Evolutionary conservation across 2,113 vertebrate genomes (phyloP).

Genomic region (Otocyon megalotis): DNA sequence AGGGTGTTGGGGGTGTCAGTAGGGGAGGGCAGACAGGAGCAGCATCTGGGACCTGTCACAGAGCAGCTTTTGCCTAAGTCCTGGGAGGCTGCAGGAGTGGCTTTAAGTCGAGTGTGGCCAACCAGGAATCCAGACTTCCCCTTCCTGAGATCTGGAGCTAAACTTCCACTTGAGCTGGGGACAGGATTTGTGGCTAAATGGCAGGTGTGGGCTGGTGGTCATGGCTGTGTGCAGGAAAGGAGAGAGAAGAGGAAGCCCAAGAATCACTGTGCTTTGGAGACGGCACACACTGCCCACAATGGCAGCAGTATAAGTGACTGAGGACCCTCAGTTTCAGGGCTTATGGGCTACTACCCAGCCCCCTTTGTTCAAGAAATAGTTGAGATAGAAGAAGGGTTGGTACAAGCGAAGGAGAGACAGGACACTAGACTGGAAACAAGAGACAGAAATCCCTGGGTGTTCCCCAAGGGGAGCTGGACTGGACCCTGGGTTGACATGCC

Average conservation of each 20-base stretch:
- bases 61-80: background rate
- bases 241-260: background rate
- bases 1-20: background rate
- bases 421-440: background rate
- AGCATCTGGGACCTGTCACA: background rate
- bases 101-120: background rate
- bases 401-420: background rate
- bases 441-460: background rate
- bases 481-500: too few relatives aligned
- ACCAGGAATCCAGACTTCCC: background rate
- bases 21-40: background rate
- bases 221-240: background rate
- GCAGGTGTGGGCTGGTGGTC: background rate
- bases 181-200: background rate
- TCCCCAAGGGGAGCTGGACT: too few relatives aligned
- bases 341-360: background rate
- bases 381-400: background rate
- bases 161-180: background rate
- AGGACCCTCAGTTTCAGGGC: background rate
- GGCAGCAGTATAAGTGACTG: background rate
- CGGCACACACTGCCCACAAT: fast-evolving
- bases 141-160: background rate
- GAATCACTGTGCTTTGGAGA: background rate
- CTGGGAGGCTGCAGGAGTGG: background rate
- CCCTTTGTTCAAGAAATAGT: background rate